phyloP scores from a whole-genome alignment of 2,888 invertebrate genomes.

The Acronicta leporina region DNA sequence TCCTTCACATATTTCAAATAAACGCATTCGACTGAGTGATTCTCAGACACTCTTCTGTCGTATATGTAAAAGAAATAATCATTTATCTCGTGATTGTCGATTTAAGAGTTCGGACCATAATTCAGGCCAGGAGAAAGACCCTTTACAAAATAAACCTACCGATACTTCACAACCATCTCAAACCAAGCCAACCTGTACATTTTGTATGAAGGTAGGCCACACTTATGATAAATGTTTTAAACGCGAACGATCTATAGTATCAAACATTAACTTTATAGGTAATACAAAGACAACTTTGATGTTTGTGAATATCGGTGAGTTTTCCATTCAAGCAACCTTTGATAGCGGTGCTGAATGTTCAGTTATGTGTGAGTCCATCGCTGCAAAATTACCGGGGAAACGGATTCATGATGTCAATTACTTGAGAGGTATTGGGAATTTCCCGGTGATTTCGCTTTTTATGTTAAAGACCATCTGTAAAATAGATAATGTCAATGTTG shows the following conservation, averaged over 20 bases:
- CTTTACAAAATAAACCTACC: too few species aligned
- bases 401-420: constrained; percentile 30
- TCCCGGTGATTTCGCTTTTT: constrained; percentile 37
- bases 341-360: constrained; percentile 62
- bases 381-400: constrained; percentile 49
- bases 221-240: constrained; percentile 21
- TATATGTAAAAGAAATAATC: constrained; percentile 34
- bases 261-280: too few species aligned
- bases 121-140: too few species aligned
- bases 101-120: too few species aligned
- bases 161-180: too few species aligned
- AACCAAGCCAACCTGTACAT: constrained; percentile 1
- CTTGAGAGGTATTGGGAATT: constrained; percentile 50
- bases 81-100: too few species aligned
- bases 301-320: too few species aligned
- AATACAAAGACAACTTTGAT: too few species aligned
- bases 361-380: constrained; percentile 52
- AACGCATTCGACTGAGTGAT: too few species aligned
- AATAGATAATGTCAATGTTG: constrained; percentile 40
- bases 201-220: constrained; percentile 10
- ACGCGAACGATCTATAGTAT: too few species aligned
- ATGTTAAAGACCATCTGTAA: constrained; percentile 23
- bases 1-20: too few species aligned
- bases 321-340: constrained; percentile 41
- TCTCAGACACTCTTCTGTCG: constrained; percentile 17